Conservation (phyloP, 2,113 vertebrate genomes). For the Sebastes fasciatus region DNA sequence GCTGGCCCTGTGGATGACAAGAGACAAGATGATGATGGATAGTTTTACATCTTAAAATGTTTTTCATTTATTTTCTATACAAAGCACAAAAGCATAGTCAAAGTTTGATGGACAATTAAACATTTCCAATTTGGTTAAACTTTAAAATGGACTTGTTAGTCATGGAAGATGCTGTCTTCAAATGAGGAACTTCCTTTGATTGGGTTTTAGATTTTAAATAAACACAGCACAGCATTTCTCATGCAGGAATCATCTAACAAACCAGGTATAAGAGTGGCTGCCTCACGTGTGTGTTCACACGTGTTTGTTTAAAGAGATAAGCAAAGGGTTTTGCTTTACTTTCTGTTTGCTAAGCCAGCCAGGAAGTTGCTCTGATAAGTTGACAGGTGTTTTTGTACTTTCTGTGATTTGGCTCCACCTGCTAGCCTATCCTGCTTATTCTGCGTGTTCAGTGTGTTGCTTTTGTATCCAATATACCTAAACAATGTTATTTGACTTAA, state of each 20-base stretch:
- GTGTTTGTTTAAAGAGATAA: background rate
- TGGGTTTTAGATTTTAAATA: background rate
- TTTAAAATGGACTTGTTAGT: background rate
- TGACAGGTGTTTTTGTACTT: background rate
- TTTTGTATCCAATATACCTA: background rate
- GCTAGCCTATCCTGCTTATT: background rate
- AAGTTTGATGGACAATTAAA: background rate
- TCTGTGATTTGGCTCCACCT: background rate
- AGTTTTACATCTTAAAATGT: background rate
- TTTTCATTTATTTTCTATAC: background rate
- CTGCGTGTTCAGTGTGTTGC: background rate
- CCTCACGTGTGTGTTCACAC: background rate
- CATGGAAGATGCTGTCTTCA: too few species aligned
- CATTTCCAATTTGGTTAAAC: background rate
- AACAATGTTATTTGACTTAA: background rate
- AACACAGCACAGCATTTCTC: background rate
- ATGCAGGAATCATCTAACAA: background rate
- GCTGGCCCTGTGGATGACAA: constrained; percentile 88
- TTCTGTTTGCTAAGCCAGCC: background rate
- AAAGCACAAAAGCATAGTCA: background rate
- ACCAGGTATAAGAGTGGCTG: background rate
- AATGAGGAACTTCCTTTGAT: background rate
- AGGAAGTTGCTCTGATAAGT: background rate
- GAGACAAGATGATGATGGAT: background rate
- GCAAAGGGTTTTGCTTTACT: background rate